Percentiles rank a stretch among this genome's conserved stretches.
Conservation (phyloP, 2,888 invertebrate genomes). For the Pocota personata region DNA sequence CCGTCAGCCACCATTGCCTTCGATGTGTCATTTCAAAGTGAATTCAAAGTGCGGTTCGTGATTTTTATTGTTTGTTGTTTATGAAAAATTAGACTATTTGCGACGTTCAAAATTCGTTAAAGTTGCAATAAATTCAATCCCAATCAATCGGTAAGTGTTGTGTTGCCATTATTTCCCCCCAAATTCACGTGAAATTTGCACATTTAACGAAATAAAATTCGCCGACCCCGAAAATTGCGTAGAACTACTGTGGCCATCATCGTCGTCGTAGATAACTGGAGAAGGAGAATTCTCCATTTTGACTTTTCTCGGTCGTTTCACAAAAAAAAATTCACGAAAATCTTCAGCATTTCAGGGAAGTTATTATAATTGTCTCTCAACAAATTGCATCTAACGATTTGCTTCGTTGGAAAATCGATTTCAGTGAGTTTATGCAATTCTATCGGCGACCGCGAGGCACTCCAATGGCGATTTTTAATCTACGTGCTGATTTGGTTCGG, state of each 20-base stretch:
- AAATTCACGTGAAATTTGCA: neutral
- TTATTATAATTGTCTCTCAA: neutral
- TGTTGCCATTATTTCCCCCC: neutral
- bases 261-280: conserved; percentile 30
- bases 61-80: conserved; percentile 75
- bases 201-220: conserved; percentile 32
- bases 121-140: conserved; percentile 48
- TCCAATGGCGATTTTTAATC: conserved; percentile 16
- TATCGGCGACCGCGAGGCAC: neutral
- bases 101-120: conserved; percentile 35
- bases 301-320: conserved; percentile 39
- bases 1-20: conserved; percentile 58
- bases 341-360: neutral
- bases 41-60: conserved; percentile 73
- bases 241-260: conserved; percentile 48
- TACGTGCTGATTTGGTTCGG: conserved; percentile 30
- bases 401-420: conserved; percentile 55
- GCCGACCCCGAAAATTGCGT: conserved; percentile 59
- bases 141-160: conserved; percentile 67
- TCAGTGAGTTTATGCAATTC: conserved; percentile 59
- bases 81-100: conserved; percentile 61
- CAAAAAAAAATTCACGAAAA: conserved; percentile 11
- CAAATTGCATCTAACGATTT: neutral
- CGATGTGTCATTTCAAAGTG: conserved; percentile 73
- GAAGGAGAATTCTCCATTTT: conserved; percentile 66